Evolutionary conservation across 1,140 invertebrate species (phyloP), one percentile per base, ranked within the genome.

Genomic region (Ericerus pela): DNA sequence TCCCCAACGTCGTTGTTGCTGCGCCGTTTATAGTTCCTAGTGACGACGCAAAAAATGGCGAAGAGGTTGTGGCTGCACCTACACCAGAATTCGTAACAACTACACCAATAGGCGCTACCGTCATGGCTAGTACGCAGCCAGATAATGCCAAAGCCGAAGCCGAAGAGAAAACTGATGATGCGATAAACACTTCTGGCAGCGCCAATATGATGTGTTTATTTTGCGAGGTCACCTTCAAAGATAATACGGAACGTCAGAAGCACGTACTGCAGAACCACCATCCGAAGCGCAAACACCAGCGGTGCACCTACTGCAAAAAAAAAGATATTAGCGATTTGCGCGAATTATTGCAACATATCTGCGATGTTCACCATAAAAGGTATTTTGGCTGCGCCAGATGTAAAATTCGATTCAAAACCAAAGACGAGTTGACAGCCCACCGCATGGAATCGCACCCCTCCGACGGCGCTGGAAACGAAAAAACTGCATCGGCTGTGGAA

Each of bases 231-330:
- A 62, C 56, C 22, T 62, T 65, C 43, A 22, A 41, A 12, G 59
- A 58, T 53, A 54, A 54, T 31, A 55, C 58, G 18, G 51, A 51
- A 24, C 57, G 61, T 24, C 59, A 61, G 29, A 61, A 57, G 28
- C 64, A 65, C 53, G 54, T 60, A 3, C 53, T 62, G 6, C 61
- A 61, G 26, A 38, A 54, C 28, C 64, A 65, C 30, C 62, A 62
- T 26, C 58, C 61, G 1, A 58, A 60, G 27, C 60, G 60, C 37
- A 62, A 55, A 57, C 41, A 59, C 26, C 64, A 64, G 16, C 28
- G 33, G 29, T 65, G 64, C 41, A 53, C 59, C n/a, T 59, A 63
- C 20, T 65, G 63, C 36, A 60, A 60, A 47, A 47, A 57, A 55
- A 58, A 53, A 54, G 58, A 36, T 51, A 59, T 58, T 20, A 52